A percentile compares a stretch with the other conserved stretches of the same genome.
Evolutionary conservation across 2,888 invertebrate species (phyloP).

Genomic region (Tetranychus truncatus): DNA sequence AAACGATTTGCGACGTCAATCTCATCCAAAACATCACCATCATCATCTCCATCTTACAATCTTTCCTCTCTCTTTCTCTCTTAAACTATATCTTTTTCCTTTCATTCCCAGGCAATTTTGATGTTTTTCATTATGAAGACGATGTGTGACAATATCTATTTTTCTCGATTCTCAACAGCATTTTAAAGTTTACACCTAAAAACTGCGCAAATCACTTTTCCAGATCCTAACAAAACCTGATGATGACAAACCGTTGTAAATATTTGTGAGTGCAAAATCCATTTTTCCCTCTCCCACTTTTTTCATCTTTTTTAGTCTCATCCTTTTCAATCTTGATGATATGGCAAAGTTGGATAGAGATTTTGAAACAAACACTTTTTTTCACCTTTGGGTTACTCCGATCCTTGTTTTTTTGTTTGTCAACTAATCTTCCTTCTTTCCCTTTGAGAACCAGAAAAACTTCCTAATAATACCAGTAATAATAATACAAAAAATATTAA

Average conservation of each 20-base stretch:
- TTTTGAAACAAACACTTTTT: no score
- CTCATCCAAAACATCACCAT: background rate
- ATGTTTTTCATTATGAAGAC: background rate
- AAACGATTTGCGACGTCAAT: background rate
- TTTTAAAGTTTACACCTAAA: background rate
- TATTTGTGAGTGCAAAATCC: background rate
- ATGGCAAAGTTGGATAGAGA: no score
- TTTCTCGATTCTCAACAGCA: slow-evolving; percentile 2
- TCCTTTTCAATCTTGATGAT: background rate
- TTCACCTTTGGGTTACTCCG: no score
- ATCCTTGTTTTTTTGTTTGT: no score
- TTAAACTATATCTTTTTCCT: background rate
- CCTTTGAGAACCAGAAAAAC: no score
- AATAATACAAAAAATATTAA: no score
- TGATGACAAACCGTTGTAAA: background rate
- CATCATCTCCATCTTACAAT: background rate
- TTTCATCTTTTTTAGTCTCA: background rate
- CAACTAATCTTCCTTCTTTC: no score
- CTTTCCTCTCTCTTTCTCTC: no score
- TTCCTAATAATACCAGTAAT: no score
- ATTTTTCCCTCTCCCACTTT: background rate
- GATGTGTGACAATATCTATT: slow-evolving; percentile 2
- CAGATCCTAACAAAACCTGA: background rate
- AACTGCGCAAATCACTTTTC: background rate
- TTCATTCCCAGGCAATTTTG: background rate